Base-by-base conservation (phyloP, 2,797 vertebrate species). In the Tinamus major region DNA sequence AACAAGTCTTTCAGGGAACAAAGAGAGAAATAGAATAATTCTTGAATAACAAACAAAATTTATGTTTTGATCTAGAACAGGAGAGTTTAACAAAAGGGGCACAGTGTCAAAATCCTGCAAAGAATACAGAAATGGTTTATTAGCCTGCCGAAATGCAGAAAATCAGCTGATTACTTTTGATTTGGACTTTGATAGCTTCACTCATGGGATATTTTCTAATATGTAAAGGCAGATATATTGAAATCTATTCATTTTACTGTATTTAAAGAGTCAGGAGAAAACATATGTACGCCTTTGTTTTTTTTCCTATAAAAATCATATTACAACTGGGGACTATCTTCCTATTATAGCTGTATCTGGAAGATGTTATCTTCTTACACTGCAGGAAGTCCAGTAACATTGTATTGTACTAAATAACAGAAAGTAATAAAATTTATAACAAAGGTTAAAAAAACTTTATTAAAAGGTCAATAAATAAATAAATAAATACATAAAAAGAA, bases 221-320 rank as follows among this genome's bases (percentile, higher is more conserved):
- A 70, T 29, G 79, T 26, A 87, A 85, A 64, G 31, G 24, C 13
- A 92, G 29, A 64, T 87, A 77, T 13, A 10, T 29, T 90, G 58
- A 89, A 93, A 85, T 4, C 11, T 53, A 27, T 53, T 14, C 51
- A 53, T 26, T 53, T 27, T 27, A 53, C 13, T 53, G 10, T 68
- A 72, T 87, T 74, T 67, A 85, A 85, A 82, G 49, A 77, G 64
- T 82, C 48, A 87, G 11, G 11, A 48, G 48, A 95, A 80, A 77
- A 33, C 26, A 53, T 33, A 41, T 3, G 20, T 58, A 53, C 4
- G 41, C 7, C 15, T 65, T 79, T 77, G 10, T 41, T 48, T 48
- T 48, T 48, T 48, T 71, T 20, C 14, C 35, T 15, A 35, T 58
- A 89, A 63, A 64, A 9, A 88, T 2, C 11, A 86, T 79, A 84